A percentile compares a stretch with the other conserved stretches of the same genome.
These are phyloP conservation scores for Hippoglossus hippoglossus DNA, from an alignment of 2,797 vertebrate genomes.

Conservation along the genomic window DNA sequence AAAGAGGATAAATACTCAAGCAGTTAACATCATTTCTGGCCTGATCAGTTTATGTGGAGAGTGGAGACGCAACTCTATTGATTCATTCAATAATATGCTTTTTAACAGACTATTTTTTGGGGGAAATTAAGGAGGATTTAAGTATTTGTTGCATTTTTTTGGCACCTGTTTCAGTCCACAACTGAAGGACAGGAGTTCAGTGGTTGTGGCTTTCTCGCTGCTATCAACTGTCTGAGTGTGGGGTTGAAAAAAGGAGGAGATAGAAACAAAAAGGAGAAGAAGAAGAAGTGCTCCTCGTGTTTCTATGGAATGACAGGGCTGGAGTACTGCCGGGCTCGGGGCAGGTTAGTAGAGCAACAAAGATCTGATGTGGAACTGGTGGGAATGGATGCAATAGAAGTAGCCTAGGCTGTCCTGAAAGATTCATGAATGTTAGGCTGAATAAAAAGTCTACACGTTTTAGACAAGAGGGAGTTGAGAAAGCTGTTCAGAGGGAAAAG, in stretches of 20 bases:
- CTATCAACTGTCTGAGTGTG: not conserved
- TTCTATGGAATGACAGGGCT: slow-evolving; percentile 23
- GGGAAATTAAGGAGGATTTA: not conserved
- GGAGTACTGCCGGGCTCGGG: slow-evolving; percentile 11
- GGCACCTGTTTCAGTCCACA: slow-evolving; percentile 13
- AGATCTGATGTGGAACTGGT: slow-evolving; percentile 15
- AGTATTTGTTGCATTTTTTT: not conserved
- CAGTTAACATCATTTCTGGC: not conserved
- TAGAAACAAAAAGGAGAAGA: not conserved
- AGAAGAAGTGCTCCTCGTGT: not conserved
- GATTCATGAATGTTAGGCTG: slow-evolving; percentile 18
- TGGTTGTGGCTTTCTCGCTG: not conserved
- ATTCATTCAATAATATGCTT: not conserved
- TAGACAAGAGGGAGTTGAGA: slow-evolving; percentile 12
- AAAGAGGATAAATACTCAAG: no score
- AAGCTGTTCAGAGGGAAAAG: slow-evolving; percentile 5
- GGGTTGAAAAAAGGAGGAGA: not conserved
- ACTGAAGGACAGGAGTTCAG: no score
- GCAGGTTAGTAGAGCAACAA: slow-evolving; percentile 25
- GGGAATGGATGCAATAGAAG: slow-evolving; percentile 26
- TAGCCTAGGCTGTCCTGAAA: slow-evolving; percentile 26
- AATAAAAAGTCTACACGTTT: slow-evolving; percentile 12
- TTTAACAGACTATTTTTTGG: not conserved
- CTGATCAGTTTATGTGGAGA: not conserved
- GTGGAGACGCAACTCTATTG: not conserved